Conservation (phyloP, 2,888 invertebrate species). For the Tenthredo scrophulariae region DNA sequence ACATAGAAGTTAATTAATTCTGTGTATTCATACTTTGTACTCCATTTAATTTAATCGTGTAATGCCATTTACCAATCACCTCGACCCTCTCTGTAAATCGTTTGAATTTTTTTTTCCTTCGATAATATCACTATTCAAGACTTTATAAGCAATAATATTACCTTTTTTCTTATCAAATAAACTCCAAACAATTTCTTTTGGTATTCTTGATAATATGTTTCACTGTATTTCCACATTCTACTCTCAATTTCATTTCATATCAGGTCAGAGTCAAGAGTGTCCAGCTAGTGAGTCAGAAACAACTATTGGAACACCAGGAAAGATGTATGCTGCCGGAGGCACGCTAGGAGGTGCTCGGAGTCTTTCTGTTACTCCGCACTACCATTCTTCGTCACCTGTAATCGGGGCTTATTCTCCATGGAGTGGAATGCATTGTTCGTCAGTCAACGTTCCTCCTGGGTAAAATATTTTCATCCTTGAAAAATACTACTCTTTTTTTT, state of each 20-base stretch:
- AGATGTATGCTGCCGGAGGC: slow-evolving; percentile 74
- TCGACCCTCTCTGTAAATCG: neutral
- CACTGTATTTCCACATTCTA: slow-evolving; percentile 1
- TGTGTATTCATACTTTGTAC: neutral
- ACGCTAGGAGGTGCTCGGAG: slow-evolving; percentile 72
- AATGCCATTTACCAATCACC: neutral
- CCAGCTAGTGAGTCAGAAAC: slow-evolving; percentile 71
- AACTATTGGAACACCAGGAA: slow-evolving; percentile 67
- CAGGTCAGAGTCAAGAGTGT: slow-evolving; percentile 62
- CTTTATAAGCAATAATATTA: neutral
- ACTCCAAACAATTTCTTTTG: slow-evolving; percentile 18
- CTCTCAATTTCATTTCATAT: slow-evolving; percentile 41
- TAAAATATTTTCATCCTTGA: slow-evolving; percentile 56
- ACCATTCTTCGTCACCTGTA: slow-evolving; percentile 72
- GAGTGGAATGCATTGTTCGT: slow-evolving; percentile 70
- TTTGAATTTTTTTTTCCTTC: slow-evolving; percentile 35
- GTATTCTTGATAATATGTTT: slow-evolving; percentile 45
- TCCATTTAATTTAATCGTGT: neutral
- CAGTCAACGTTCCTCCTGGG: slow-evolving; percentile 68
- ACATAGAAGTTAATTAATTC: neutral
- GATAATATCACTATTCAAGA: neutral
- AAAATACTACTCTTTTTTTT: neutral
- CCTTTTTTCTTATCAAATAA: neutral
- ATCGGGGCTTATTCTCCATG: slow-evolving; percentile 71
- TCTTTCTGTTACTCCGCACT: slow-evolving; percentile 73